phyloP scores from a whole-genome alignment of 2,797 vertebrate species.

The Yasuhikotakia modesta region DNA sequence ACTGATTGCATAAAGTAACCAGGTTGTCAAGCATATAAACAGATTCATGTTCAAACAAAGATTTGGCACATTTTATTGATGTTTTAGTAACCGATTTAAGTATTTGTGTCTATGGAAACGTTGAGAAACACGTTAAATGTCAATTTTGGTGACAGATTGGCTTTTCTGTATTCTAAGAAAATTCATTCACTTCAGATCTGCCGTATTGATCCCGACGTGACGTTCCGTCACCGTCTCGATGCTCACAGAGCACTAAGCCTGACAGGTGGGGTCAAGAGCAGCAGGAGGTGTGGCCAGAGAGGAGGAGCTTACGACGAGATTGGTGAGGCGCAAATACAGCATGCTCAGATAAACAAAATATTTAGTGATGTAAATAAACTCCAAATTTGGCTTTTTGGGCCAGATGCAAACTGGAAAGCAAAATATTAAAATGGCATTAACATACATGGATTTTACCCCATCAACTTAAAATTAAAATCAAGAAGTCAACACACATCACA shows the following conservation, averaged over 20 bases:
- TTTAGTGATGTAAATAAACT: slow-evolving; percentile 44
- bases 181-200: slow-evolving; percentile 17
- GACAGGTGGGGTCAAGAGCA: slow-evolving; percentile 53
- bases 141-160: slow-evolving; percentile 16
- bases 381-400: slow-evolving; percentile 47
- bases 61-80: slow-evolving; percentile 10
- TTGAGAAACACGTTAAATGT: neutral
- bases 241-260: neutral
- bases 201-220: slow-evolving; percentile 26
- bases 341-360: slow-evolving; percentile 72
- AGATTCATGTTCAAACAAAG: neutral
- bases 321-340: slow-evolving; percentile 83
- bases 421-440: slow-evolving; percentile 45
- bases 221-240: neutral
- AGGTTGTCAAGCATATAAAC: neutral
- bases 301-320: slow-evolving; percentile 77
- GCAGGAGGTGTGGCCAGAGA: slow-evolving; percentile 69
- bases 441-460: slow-evolving; percentile 51
- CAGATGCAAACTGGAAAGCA: slow-evolving; percentile 53
- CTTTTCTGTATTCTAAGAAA: neutral
- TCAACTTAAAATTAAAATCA: slow-evolving; percentile 46
- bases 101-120: neutral
- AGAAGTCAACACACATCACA: slow-evolving; percentile 71
- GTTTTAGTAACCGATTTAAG: slow-evolving; percentile 21
- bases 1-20: neutral